Evolutionary conservation across 2,888 invertebrate genomes (phyloP).

Genomic region (Xanthia togata): DNA sequence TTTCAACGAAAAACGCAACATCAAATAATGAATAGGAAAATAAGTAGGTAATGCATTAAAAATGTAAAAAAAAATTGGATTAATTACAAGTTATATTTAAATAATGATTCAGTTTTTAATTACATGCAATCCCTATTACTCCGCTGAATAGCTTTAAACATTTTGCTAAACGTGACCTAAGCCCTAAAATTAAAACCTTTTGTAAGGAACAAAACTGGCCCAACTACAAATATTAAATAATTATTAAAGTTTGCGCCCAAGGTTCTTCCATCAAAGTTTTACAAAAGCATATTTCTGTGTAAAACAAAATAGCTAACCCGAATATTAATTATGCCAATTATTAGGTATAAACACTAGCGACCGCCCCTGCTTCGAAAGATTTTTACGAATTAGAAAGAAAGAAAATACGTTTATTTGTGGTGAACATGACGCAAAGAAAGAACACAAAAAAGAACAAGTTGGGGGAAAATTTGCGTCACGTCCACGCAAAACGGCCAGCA

Average conservation of each 20-base stretch:
- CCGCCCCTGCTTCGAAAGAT: neutral
- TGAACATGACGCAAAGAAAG: too few relatives aligned
- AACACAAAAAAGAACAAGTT: too few relatives aligned
- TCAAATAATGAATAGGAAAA: too few relatives aligned
- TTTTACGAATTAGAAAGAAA: neutral
- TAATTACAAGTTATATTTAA: too few relatives aligned
- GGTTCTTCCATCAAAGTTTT: constrained; percentile 20
- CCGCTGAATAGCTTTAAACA: neutral
- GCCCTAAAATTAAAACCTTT: constrained; percentile 1
- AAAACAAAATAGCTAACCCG: constrained; percentile 23
- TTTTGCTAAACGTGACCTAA: neutral
- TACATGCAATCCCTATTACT: too few relatives aligned
- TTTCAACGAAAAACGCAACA: too few relatives aligned
- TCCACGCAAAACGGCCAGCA: too few relatives aligned
- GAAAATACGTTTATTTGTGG: too few relatives aligned
- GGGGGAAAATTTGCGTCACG: too few relatives aligned
- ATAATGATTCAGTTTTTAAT: too few relatives aligned
- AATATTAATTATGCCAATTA: constrained; percentile 38
- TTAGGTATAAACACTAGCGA: constrained; percentile 34
- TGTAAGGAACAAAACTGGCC: neutral
- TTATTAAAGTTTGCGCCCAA: constrained; percentile 20
- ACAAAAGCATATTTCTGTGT: constrained; percentile 11
- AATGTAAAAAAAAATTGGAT: too few relatives aligned
- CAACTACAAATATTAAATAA: constrained; percentile 19
- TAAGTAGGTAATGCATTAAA: too few relatives aligned